phyloP scores from a whole-genome alignment of 2,797 vertebrate species.

The Gymnoscopelus braueri region DNA sequence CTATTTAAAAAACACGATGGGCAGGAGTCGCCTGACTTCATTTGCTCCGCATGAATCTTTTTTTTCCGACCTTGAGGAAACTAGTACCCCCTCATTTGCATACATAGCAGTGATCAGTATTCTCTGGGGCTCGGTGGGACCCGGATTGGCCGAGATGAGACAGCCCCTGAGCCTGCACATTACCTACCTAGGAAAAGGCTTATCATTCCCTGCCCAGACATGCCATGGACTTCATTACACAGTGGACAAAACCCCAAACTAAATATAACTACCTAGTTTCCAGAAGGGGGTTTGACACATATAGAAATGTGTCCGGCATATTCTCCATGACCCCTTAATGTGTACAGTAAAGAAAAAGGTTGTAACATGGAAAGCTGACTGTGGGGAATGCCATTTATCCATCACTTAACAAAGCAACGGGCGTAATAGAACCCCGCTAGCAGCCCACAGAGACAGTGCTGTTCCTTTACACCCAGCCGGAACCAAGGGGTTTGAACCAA shows the following conservation, averaged over 20 bases:
- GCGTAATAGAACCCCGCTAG: too few species aligned
- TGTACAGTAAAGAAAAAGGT: constrained; percentile 4
- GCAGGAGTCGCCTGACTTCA: constrained; percentile 52
- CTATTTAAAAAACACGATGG: constrained; percentile 49
- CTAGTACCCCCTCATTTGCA: constrained; percentile 64
- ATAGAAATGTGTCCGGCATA: constrained; percentile 36
- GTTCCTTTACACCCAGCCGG: too few species aligned
- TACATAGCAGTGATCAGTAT: constrained; percentile 61
- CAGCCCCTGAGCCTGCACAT: constrained; percentile 57
- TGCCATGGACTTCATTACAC: constrained; percentile 55
- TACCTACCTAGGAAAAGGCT: constrained; percentile 56
- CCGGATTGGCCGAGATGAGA: constrained; percentile 47
- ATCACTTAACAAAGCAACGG: constrained; percentile 15
- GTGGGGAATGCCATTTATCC: constrained; percentile 33
- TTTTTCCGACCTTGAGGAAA: constrained; percentile 67
- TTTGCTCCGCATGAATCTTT: constrained; percentile 63
- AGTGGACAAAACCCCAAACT: constrained; percentile 56
- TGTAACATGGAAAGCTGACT: constrained; percentile 13
- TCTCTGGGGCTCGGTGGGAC: constrained; percentile 47
- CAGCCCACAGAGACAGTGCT: too few species aligned
- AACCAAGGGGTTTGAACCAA: too few species aligned
- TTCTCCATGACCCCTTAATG: constrained; percentile 22
- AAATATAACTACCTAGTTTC: constrained; percentile 58
- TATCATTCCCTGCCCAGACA: constrained; percentile 55
- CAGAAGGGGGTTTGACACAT: constrained; percentile 42